These are phyloP conservation scores for Anthrax anthrax DNA, from an alignment of 2,888 invertebrate genomes.

Conservation along the genomic window DNA sequence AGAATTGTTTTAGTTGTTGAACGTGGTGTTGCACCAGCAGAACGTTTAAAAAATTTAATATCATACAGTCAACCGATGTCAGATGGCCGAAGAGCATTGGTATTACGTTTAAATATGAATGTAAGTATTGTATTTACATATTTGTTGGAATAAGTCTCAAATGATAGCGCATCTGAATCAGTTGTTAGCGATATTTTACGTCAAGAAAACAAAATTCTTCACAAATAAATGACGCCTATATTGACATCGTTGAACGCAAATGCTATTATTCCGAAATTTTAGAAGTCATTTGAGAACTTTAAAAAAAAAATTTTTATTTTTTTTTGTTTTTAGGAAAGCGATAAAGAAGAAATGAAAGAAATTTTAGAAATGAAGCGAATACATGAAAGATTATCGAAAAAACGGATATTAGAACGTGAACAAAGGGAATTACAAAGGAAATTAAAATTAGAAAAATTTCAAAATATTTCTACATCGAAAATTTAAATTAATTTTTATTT, in stretches of 20 bases:
- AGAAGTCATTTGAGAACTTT: too few species aligned
- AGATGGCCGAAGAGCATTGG: slow-evolving; percentile 69
- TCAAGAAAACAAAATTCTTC: too few species aligned
- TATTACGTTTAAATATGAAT: slow-evolving; percentile 76
- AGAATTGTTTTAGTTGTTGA: slow-evolving; percentile 94
- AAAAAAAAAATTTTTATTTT: too few species aligned
- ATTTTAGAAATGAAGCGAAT: slow-evolving; percentile 80
- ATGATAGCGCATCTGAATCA: too few species aligned
- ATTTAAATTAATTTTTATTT: not conserved
- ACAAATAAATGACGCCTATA: too few species aligned
- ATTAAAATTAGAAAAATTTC: slow-evolving; percentile 26
- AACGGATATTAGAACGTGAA: slow-evolving; percentile 39
- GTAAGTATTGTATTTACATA: too few species aligned
- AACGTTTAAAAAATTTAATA: slow-evolving; percentile 70
- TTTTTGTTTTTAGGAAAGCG: slow-evolving; percentile 56
- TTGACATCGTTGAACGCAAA: too few species aligned
- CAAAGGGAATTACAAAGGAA: slow-evolving; percentile 20
- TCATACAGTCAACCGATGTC: slow-evolving; percentile 93
- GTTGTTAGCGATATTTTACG: too few species aligned
- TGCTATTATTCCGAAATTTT: too few species aligned
- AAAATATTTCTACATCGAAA: slow-evolving; percentile 16
- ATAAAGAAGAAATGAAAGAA: slow-evolving; percentile 88
- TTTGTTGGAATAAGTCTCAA: not conserved
- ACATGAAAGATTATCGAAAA: slow-evolving; percentile 64
- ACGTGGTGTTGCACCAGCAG: slow-evolving; percentile 83